These are phyloP conservation scores for Pteronotus mesoamericanus DNA, from an alignment of 2,797 vertebrate genomes.

Conservation along the genomic window DNA sequence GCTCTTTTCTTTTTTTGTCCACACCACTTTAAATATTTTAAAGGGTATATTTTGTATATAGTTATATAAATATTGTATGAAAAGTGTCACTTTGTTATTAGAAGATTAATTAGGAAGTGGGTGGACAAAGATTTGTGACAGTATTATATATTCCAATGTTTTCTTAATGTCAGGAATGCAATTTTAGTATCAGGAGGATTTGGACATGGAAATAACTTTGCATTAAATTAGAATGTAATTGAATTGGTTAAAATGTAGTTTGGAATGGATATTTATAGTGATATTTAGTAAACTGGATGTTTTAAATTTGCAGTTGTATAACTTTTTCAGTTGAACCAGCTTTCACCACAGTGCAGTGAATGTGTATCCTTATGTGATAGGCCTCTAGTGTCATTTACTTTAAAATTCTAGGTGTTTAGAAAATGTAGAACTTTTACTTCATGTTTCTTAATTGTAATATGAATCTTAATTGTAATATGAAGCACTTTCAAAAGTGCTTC, in stretches of 20 bases:
- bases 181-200: not conserved
- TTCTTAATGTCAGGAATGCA: not conserved
- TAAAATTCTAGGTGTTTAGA: not conserved
- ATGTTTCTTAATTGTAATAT: not conserved
- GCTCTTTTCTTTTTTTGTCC: not conserved
- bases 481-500: not conserved
- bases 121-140: not conserved
- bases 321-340: not conserved
- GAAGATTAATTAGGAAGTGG: not conserved
- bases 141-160: not conserved
- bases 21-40: not conserved
- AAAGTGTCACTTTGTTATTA: not conserved
- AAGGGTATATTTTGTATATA: not conserved
- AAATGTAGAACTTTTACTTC: not conserved
- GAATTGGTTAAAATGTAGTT: conserved; percentile 25
- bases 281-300: not conserved
- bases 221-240: not conserved
- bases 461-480: not conserved
- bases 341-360: not conserved
- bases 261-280: not conserved
- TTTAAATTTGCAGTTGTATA: not conserved
- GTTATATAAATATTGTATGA: not conserved
- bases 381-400: not conserved
- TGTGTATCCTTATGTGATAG: not conserved
- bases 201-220: not conserved